Evolutionary conservation across 2,888 invertebrate genomes (phyloP), one percentile per base, ranked within the genome.

Genomic region (Lycaena phlaeas): DNA sequence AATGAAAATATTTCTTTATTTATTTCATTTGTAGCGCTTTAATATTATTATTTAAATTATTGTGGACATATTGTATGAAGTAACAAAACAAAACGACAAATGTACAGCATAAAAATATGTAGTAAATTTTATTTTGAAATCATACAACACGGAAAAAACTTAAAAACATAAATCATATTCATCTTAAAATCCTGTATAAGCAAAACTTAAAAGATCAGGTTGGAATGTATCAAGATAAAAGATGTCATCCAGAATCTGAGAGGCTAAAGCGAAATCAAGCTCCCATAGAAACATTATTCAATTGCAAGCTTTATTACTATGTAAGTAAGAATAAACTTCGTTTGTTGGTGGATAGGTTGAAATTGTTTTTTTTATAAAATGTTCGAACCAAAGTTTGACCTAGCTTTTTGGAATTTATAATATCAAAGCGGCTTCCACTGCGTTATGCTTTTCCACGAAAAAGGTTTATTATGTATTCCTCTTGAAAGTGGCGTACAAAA

Each of bases 201-300:
- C 61, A 56, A 65, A 68, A 68, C 57, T 56, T 55, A 67, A 68
- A 69, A 73, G 68, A 69, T 66, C 64, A 62, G 57, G 53, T 62
- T 59, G 74, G 77, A 81, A 81, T 79, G 75, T 74, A 73, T 77
- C 73, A 70, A 69, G 79, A 82, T 82, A 79, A 79, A 79, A 68
- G 75, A 81, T 81, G 79, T 81, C 81, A 81, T 78, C 77, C 76
- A 69, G 72, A 78, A 74, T 71, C 69, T 64, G 62, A 61, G 67
- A 68, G 67, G 61, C 62, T 64, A 68, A 65, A 57, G 64, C 66
- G 52, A 72, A 72, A 42, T 43, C 45, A 45, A 43, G 43, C 36
- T 38, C 66, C 61, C 61, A 46, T 53, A 50, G 51, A 47, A 51
- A 27, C 14, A 11, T 10, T 18, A 47, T 42, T 48, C 54, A 46